Percentiles rank a stretch among this genome's conserved stretches.
phyloP scores from a whole-genome alignment of 2,888 invertebrate genomes.

The Psococerastis gibbosa region DNA sequence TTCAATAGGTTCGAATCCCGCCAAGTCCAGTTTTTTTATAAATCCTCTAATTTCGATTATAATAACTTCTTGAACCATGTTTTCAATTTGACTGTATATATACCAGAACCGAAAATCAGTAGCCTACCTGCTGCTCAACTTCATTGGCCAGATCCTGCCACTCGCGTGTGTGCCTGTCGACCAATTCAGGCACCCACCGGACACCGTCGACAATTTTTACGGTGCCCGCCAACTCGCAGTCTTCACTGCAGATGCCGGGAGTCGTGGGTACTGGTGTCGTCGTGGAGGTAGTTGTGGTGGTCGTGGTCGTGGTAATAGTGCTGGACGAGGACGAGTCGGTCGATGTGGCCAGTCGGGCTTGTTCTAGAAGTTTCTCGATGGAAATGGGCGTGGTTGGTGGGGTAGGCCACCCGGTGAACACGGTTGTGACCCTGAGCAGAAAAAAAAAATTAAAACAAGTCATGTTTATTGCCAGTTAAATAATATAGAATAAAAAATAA shows the following conservation, averaged over 20 bases:
- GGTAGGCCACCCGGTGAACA: conserved; percentile 82
- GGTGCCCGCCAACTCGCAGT: conserved; percentile 72
- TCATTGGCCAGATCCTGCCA: conserved; percentile 68
- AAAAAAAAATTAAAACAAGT: conserved; percentile 2
- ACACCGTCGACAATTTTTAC: conserved; percentile 65
- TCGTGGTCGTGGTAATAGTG: conserved; percentile 42
- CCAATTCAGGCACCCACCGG: conserved; percentile 66
- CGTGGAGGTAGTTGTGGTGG: conserved; percentile 50
- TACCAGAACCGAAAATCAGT: background rate
- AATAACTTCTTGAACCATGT: too few species aligned
- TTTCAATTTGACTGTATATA: background rate
- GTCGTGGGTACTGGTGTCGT: conserved; percentile 50
- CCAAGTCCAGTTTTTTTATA: too few species aligned
- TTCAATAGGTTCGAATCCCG: too few species aligned
- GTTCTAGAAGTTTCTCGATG: conserved; percentile 57
- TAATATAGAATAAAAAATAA: conserved; percentile 11
- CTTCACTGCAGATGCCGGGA: conserved; percentile 54
- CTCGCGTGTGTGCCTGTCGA: conserved; percentile 71
- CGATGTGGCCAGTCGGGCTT: conserved; percentile 36
- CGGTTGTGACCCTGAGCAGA: conserved; percentile 52
- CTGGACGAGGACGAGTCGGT: conserved; percentile 31
- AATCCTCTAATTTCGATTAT: too few species aligned
- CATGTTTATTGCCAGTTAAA: conserved; percentile 10
- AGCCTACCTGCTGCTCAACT: conserved; percentile 56
- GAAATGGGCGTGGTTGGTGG: conserved; percentile 73